These are phyloP conservation scores for Brachionus calyciflorus DNA, from an alignment of 1,140 invertebrate genomes.

Conservation along the genomic window DNA sequence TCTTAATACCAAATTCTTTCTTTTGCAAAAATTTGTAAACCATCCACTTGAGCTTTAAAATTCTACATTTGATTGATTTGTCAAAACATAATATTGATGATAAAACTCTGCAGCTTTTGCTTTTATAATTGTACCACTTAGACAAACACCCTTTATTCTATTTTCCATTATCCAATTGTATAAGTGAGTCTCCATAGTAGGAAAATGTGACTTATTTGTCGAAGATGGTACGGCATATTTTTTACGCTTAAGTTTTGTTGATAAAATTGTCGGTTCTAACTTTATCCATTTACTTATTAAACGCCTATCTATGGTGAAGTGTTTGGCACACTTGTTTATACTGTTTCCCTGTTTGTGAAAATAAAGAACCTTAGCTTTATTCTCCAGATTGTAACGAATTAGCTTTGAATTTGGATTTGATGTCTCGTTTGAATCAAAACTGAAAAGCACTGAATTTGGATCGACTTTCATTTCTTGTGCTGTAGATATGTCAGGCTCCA, in stretches of 20 bases:
- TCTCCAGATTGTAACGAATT: background rate
- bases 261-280: background rate
- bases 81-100: too few relatives aligned
- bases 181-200: too few relatives aligned
- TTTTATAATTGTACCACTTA: too few relatives aligned
- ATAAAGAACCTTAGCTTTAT: background rate
- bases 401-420: background rate
- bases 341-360: background rate
- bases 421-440: background rate
- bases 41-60: too few relatives aligned
- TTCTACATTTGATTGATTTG: too few relatives aligned
- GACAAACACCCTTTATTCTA: too few relatives aligned
- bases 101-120: too few relatives aligned
- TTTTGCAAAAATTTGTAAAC: too few relatives aligned
- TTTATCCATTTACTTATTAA: background rate
- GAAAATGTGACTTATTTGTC: too few relatives aligned
- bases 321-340: background rate
- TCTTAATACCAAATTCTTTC: too few relatives aligned
- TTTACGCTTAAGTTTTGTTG: background rate
- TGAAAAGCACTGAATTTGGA: background rate
- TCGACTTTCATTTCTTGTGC: constrained; percentile 9
- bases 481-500: constrained; percentile 13
- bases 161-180: too few relatives aligned
- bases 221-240: too few relatives aligned
- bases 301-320: background rate